Percentiles rank a stretch among this genome's conserved stretches.
phyloP scores from a whole-genome alignment of 2,888 invertebrate species.

The Melangyna quadrimaculata region DNA sequence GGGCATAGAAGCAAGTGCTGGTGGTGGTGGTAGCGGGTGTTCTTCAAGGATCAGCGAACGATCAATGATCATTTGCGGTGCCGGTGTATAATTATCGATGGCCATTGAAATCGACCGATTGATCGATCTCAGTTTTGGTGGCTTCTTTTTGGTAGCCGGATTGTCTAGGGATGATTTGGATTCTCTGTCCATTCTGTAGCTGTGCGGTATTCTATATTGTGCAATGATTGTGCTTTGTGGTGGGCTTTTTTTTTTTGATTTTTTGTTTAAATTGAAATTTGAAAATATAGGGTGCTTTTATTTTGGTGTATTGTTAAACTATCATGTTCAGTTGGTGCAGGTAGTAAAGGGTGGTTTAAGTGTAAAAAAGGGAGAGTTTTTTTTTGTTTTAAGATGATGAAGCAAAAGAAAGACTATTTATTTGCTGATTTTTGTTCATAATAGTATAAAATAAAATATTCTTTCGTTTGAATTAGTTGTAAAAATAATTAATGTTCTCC shows the following conservation, averaged over 20 bases:
- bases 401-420: slow-evolving; percentile 50
- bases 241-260: slow-evolving; percentile 21
- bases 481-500: slow-evolving; percentile 55
- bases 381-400: neutral
- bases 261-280: neutral
- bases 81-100: slow-evolving; percentile 80
- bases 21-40: slow-evolving; percentile 78
- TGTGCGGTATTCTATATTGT: slow-evolving; percentile 70
- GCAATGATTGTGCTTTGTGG: slow-evolving; percentile 69
- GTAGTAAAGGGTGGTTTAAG: neutral
- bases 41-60: slow-evolving; percentile 79
- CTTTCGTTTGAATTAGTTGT: slow-evolving; percentile 11
- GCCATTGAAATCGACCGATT: slow-evolving; percentile 81
- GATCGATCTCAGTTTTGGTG: slow-evolving; percentile 81
- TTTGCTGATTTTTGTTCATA: slow-evolving; percentile 25
- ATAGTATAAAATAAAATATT: neutral
- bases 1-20: slow-evolving; percentile 78
- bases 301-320: neutral
- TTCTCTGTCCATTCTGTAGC: slow-evolving; percentile 68
- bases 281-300: slow-evolving; percentile 33
- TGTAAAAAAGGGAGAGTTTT: slow-evolving; percentile 22
- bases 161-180: slow-evolving; percentile 79
- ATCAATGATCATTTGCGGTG: slow-evolving; percentile 75
- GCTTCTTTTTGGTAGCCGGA: slow-evolving; percentile 80
- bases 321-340: slow-evolving; percentile 49